Base-by-base conservation (phyloP, 1,140 invertebrate genomes). In the Charaxes varanes region DNA sequence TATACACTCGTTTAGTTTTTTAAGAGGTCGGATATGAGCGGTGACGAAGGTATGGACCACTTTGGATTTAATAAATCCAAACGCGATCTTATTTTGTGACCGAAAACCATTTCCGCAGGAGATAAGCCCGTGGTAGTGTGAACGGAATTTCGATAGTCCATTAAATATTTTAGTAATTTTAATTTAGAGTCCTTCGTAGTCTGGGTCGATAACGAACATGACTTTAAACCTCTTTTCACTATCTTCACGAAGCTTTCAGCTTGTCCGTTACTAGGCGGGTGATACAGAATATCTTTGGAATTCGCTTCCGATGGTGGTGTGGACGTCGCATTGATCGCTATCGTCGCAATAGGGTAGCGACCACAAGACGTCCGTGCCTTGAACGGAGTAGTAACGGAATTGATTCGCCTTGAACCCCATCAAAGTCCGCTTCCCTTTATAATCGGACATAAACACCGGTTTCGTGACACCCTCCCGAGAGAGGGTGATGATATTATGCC, bases 191-290 rank as follows among this genome's bases (percentile, higher is more conserved):
- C 36, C 23, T 28, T 42, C 2, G 16, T 17, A 4, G 24, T 36
- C 1, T 26, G 6, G 13, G 37, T 22, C 3, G 11, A 23, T 38
- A 50, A 18, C 6, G n/a, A 49, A 28, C 30, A 38, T 3, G 32
- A 41, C 3, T 36, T 52, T 12, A 45, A 21, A 6, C 41, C 49
- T 24, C 6, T 45, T 46, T 46, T 53, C 0, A 46, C 35, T 5
- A 56, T 35, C 19, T 62, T 62, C 4, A 52, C 53, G 17, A 35
- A 48, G 19, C 40, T 53, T 37, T 60, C 52, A 4, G 56, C 57
- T 17, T 54, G 51, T 1, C 47, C 51, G 11, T 53, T 59, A 16
- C 37, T 54, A 6, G 38, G 13, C 32, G 47, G 23, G 31, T 46
- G 38, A 32, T 46, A 46, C n/a, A n/a, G n/a, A n/a, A n/a, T n/a